Percentiles rank a stretch among this genome's conserved stretches.
Conservation (phyloP, 23 tunicate genomes). For the Oikopleura dioica region DNA sequence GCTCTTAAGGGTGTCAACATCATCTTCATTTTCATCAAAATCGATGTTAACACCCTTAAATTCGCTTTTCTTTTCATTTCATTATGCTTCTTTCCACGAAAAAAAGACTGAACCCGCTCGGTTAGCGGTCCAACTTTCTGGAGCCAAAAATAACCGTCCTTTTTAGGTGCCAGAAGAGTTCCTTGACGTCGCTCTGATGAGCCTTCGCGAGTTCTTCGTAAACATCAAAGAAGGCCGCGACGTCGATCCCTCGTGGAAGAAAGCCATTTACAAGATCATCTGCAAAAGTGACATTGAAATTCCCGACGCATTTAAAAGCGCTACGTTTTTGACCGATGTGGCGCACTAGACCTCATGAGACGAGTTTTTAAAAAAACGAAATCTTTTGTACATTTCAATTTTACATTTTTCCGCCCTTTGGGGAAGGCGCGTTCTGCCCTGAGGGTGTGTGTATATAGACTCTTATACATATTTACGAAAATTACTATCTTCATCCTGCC, state of each 20-base stretch:
- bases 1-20: neutral
- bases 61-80: neutral
- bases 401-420: no score
- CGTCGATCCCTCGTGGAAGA: constrained; percentile 71
- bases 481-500: no score
- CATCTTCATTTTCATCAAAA: neutral
- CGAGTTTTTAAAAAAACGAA: no score
- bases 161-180: constrained; percentile 52
- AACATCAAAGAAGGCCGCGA: constrained; percentile 59
- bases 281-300: constrained; percentile 60
- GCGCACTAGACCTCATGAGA: no score
- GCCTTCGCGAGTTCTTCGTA: constrained; percentile 50
- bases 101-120: constrained; percentile 6
- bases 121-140: neutral
- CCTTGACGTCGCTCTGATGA: constrained; percentile 20
- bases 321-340: constrained; percentile 7
- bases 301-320: constrained; percentile 47
- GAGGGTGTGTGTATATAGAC: no score
- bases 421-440: no score
- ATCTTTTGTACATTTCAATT: no score
- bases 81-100: neutral
- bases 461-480: no score
- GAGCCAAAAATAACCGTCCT: neutral
- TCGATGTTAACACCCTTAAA: neutral
- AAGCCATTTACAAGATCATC: constrained; percentile 80